Evolutionary conservation across 2,113 vertebrate genomes (phyloP).

Genomic region (Silurus glanis): DNA sequence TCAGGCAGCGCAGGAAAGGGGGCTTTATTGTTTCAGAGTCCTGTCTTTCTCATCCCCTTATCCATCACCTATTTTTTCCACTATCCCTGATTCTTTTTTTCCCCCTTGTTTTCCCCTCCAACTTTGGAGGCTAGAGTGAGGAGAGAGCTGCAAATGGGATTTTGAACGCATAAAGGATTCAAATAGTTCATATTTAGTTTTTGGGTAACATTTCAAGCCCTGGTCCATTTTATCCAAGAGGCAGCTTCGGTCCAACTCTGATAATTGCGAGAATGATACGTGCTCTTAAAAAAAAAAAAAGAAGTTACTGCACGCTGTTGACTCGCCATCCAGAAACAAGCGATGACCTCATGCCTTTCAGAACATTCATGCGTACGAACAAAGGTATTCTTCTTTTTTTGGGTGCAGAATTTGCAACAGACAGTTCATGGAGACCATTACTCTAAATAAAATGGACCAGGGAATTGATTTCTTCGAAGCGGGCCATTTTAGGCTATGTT

Average conservation of each 20-base stretch:
- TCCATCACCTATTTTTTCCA: constrained; percentile 38
- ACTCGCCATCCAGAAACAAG: constrained; percentile 27
- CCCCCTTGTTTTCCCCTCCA: constrained; percentile 44
- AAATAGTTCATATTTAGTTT: constrained; percentile 40
- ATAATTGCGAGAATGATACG: constrained; percentile 48
- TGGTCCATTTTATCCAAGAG: constrained; percentile 40
- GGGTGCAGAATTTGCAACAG: background rate
- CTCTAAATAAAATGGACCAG: background rate
- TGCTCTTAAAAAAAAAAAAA: constrained; percentile 39
- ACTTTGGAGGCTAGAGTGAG: background rate
- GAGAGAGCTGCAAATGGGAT: constrained; percentile 35
- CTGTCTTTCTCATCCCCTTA: constrained; percentile 46
- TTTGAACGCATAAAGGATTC: constrained; percentile 23
- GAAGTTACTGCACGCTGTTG: constrained; percentile 41
- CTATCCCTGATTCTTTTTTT: constrained; percentile 35
- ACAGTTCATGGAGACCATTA: background rate
- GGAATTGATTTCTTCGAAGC: background rate
- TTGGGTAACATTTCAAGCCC: constrained; percentile 36
- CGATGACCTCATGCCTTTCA: constrained; percentile 45
- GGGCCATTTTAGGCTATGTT: constrained; percentile 14
- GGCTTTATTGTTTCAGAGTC: constrained; percentile 44
- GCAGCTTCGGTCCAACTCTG: constrained; percentile 33
- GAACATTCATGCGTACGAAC: constrained; percentile 30
- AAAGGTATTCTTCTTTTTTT: constrained; percentile 27
- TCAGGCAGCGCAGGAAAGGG: constrained; percentile 38